A percentile compares a stretch with the other conserved stretches of the same genome.
phyloP scores from a whole-genome alignment of 2,797 vertebrate species.

The Notolepis coatsorum region DNA sequence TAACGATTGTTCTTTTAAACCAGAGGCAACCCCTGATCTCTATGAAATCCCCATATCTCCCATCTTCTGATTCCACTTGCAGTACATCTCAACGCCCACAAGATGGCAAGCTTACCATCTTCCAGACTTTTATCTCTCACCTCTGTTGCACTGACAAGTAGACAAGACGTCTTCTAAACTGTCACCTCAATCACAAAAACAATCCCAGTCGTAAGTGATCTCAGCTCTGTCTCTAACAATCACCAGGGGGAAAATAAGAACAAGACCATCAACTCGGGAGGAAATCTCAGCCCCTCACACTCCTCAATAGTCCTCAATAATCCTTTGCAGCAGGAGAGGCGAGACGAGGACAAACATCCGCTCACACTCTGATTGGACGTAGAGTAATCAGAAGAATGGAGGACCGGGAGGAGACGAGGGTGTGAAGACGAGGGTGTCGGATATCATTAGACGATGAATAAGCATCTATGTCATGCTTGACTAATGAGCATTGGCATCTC shows the following conservation, averaged over 20 bases:
- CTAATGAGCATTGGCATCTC: slow-evolving; percentile 26
- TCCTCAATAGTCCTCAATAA: not conserved
- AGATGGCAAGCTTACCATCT: slow-evolving; percentile 45
- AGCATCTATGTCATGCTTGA: slow-evolving; percentile 20
- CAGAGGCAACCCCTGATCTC: slow-evolving; percentile 1
- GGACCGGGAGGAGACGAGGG: no score
- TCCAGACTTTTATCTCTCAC: not conserved
- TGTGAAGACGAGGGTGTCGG: slow-evolving; percentile 8
- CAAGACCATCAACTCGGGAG: not conserved
- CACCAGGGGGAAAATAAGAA: not conserved
- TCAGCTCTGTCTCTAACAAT: not conserved
- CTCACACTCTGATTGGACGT: not conserved
- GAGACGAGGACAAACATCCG: slow-evolving; percentile 4
- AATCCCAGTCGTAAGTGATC: not conserved
- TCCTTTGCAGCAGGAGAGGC: not conserved
- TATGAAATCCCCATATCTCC: no score
- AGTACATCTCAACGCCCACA: slow-evolving; percentile 37
- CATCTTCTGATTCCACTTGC: slow-evolving; percentile 22
- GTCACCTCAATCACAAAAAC: not conserved
- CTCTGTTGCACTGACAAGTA: not conserved
- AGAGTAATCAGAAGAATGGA: slow-evolving; percentile 8
- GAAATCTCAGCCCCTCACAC: not conserved
- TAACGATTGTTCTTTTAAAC: not conserved
- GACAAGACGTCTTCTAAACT: not conserved
- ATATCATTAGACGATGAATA: slow-evolving; percentile 45